Conservation (phyloP, 2,888 invertebrate species). For the Steromphala cineraria region DNA sequence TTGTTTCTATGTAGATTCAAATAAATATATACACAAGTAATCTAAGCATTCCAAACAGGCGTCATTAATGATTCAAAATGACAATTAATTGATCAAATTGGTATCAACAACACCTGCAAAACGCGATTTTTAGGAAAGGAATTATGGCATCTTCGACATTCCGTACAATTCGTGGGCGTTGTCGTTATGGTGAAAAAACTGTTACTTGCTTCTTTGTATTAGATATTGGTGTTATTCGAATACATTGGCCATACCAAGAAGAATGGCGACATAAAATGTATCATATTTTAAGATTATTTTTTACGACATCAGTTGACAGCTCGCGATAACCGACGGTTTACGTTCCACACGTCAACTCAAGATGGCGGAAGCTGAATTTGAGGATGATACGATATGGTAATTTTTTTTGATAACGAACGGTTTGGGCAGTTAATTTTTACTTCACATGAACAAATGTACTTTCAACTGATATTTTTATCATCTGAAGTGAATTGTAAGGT, state of each 20-base stretch:
- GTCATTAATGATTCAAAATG: no score
- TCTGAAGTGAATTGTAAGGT: no score
- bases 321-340: background rate
- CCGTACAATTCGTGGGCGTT: slow-evolving; percentile 12
- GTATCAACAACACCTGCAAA: no score
- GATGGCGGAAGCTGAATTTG: slow-evolving; percentile 65
- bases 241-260: no score
- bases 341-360: slow-evolving; percentile 53
- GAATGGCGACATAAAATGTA: background rate
- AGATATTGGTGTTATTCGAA: no score
- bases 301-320: slow-evolving; percentile 15
- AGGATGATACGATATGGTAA: slow-evolving; percentile 62
- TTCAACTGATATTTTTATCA: no score
- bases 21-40: no score
- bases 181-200: background rate
- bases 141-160: background rate
- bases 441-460: background rate
- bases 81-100: no score
- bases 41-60: no score
- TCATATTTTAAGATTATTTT: background rate
- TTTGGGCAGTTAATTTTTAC: background rate
- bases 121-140: no score
- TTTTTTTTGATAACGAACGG: background rate
- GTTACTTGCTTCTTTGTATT: no score
- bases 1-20: no score